A percentile compares a stretch with the other conserved stretches of the same genome.
These are phyloP conservation scores for Brachyhypopomus gauderio DNA, from an alignment of 2,113 vertebrate species.

Conservation along the genomic window DNA sequence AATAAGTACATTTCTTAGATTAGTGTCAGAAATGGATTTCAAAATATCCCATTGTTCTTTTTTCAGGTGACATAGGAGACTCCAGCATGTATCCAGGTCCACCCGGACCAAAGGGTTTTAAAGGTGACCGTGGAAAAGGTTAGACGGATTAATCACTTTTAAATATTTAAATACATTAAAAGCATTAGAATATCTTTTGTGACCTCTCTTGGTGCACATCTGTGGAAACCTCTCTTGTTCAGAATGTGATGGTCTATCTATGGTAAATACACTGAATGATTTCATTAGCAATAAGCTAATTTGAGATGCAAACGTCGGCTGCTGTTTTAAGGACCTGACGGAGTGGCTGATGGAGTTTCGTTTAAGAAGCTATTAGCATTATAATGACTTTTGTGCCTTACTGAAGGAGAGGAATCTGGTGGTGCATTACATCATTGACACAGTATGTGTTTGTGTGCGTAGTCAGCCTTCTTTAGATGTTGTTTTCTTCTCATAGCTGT, in stretches of 20 bases:
- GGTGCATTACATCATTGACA: neutral
- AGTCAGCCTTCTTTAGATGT: neutral
- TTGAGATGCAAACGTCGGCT: too few species aligned
- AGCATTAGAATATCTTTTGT: neutral
- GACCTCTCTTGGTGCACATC: neutral
- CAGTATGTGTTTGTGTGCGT: neutral
- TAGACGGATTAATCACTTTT: neutral
- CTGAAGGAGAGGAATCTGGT: neutral
- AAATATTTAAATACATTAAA: neutral
- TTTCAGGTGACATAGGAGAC: conserved; percentile 48
- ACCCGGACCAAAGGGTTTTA: conserved; percentile 20
- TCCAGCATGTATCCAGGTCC: conserved; percentile 29
- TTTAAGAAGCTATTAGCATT: too few species aligned
- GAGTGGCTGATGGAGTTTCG: too few species aligned
- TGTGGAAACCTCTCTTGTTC: neutral
- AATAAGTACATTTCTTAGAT: neutral
- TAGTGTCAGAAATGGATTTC: neutral
- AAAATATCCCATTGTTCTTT: neutral
- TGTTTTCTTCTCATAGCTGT: neutral
- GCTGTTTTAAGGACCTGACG: too few species aligned
- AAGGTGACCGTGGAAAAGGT: conserved; percentile 57
- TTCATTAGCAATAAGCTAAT: neutral
- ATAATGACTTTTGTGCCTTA: too few species aligned
- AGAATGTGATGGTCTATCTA: conserved; percentile 4
- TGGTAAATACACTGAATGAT: neutral